Percentiles rank a stretch among this genome's conserved stretches.
Evolutionary conservation across 2,797 vertebrate genomes (phyloP).

Genomic region (Threskiornis aethiopicus): DNA sequence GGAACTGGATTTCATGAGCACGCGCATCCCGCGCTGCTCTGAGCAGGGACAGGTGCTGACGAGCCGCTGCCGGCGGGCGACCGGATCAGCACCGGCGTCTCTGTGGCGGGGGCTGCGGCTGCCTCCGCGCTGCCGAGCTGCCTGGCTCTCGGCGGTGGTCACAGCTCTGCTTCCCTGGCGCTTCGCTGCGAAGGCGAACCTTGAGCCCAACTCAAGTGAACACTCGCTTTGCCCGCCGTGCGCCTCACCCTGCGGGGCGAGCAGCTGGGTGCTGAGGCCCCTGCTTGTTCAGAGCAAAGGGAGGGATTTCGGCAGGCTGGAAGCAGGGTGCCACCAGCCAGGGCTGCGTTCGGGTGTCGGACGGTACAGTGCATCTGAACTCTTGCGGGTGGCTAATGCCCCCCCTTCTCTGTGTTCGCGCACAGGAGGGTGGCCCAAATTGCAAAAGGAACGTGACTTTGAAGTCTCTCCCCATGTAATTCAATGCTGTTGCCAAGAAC

Average conservation of each 20-base stretch:
- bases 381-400: too few relatives aligned
- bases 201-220: neutral
- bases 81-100: accelerated
- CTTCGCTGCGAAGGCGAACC: neutral
- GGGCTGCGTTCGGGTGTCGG: accelerated
- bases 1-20: neutral
- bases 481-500: neutral
- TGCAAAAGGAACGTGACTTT: neutral
- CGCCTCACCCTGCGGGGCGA: accelerated
- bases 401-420: accelerated
- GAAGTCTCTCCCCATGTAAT: neutral
- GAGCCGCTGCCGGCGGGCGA: neutral
- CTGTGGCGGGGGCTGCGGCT: neutral
- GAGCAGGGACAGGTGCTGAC: neutral
- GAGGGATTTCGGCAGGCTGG: neutral
- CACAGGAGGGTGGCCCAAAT: neutral
- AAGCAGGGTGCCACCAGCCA: neutral
- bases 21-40: neutral
- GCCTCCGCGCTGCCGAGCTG: neutral
- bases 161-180: neutral
- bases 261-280: neutral
- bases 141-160: neutral
- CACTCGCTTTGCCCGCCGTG: accelerated
- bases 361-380: neutral
- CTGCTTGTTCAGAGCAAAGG: neutral